Base-by-base conservation (phyloP, 2,113 vertebrate genomes). In the Azemiops feae region DNA sequence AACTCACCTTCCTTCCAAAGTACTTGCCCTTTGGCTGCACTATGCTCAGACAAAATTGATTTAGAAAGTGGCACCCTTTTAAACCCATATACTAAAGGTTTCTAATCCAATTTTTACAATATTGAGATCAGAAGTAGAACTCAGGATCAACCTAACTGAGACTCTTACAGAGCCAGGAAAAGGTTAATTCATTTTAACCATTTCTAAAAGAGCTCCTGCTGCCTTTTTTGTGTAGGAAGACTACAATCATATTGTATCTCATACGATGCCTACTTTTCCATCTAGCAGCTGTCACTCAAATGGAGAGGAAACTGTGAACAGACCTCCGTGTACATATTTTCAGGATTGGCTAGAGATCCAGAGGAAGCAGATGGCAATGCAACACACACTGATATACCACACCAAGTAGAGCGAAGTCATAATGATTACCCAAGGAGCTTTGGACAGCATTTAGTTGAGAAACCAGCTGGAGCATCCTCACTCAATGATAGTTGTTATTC, bases 31-130 rank as follows among this genome's bases (percentile, higher is more conserved):
- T 86, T 16, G 27, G 5, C 50, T 2, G 0, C 52, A 6, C 23
- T 53, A 25, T 14, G 64, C 39, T 94, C 93, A 74, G n/a, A 94
- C 91, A 89, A 4, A 20, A 7, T 88, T 60, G 39, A 89, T 86
- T 1, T 0, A 45, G 64, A 43, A 20, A 86, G 43, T 3, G 11
- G 64, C 0, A 69, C 34, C n/a, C 47, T 9, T 85, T 89, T 85
- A 89, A 89, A 57, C 0, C 14, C 43, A 16, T 39, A 90, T 92
- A 54, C 0, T 20, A 39, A 10, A 2, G 18, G 18, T n/a, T 88
- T 55, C 23, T 52, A 16, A 5, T 6, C 1, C 0, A 12, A 30
- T 7, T 9, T n/a, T 69, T 12, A 69, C 60, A 69, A n/a, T 45
- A 90, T 87, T 55, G 4, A 57, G 60, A 34, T 47, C 53, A 92